Conservation (phyloP, 2,113 vertebrate genomes). For the Callithrix jacchus region DNA sequence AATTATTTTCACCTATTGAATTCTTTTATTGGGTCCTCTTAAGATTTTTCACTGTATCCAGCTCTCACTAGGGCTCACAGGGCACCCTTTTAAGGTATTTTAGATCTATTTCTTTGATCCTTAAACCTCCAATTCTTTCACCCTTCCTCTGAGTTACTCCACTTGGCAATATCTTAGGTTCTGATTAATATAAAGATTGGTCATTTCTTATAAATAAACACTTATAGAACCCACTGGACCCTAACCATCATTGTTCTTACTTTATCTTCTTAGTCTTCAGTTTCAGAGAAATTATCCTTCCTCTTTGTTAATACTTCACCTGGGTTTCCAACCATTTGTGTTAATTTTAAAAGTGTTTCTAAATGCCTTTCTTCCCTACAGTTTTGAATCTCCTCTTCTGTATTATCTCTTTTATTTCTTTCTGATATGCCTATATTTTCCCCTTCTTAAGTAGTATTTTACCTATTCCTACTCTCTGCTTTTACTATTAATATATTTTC, state of each 20-base stretch:
- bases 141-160: not conserved
- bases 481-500: not conserved
- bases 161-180: not conserved
- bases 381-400: not conserved
- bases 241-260: not conserved
- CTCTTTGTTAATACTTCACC: not conserved
- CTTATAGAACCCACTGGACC: not conserved
- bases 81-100: not conserved
- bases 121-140: not conserved
- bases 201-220: not conserved
- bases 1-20: not conserved
- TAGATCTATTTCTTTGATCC: not conserved
- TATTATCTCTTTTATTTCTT: not conserved
- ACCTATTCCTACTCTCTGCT: not conserved
- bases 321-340: not conserved
- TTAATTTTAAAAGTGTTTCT: not conserved
- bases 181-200: not conserved
- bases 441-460: not conserved
- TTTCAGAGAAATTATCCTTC: not conserved
- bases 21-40: not conserved
- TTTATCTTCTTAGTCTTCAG: not conserved
- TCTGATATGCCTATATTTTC: not conserved
- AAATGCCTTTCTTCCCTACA: not conserved
- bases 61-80: not conserved
- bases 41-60: not conserved